Evolutionary conservation across 2,797 vertebrate species (phyloP), one percentile per base, ranked within the genome.

Genomic region (Eupleurogrammus muticus): DNA sequence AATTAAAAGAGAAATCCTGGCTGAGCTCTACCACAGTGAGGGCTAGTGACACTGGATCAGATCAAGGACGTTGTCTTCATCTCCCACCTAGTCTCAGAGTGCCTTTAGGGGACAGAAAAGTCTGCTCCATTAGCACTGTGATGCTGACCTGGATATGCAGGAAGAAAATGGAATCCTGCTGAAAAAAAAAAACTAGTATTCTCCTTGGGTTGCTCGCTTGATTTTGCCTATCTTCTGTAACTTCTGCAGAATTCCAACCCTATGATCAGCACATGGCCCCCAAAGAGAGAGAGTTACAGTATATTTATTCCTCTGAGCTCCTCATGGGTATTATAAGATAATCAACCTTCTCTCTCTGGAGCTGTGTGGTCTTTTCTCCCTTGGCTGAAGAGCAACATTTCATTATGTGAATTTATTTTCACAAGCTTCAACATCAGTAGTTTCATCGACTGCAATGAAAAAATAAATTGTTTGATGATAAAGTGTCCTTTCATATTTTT

Each of bases 281-380:
- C 7, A 36, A 13, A 60, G 5, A 12, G 19, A 46, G 5, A 46
- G 5, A 17, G 47, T 28, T 34, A n/a, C n/a, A n/a, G n/a, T n/a
- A 9, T 16, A 42, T 53, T 24, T 24, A 66, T 40, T 53, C 14
- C 49, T 40, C 20, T 52, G 50, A 40, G 32, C 11, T 65, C n/a
- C 35, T 73, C 14, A 23, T 5, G 14, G 11, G 55, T 21, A 42
- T 44, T 54, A 28, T 51, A 24, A 35, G 20, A 58, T 46, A 53
- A 47, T 48, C 40, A 47, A 46, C 28, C 34, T 20, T 3, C 5
- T 49, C 34, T 67, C 9, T 44, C 9, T 46, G 28, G 19, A 16
- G 35, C 46, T 14, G 28, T 53, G 57, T 20, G 16, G 21, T 59
- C 2, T 7, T 60, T 24, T 34, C 36, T 49, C 5, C 9, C 4